Conservation (phyloP, 2,797 vertebrate genomes). For the Siniperca obscura region DNA sequence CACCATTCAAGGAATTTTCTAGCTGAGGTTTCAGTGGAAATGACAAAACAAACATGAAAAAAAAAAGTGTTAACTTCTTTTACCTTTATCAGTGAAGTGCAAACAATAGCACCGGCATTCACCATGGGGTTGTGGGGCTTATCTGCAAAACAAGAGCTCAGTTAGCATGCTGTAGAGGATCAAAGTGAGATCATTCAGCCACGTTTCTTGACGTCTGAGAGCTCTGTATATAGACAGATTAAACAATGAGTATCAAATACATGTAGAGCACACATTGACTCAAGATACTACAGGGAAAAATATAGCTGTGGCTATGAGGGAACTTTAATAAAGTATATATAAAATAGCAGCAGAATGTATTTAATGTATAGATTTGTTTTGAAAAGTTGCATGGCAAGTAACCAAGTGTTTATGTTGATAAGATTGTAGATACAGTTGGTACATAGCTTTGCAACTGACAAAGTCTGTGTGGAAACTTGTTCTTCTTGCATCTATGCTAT, state of each 20-base stretch:
- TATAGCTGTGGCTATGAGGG: neutral
- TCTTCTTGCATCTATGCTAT: neutral
- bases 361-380: neutral
- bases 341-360: neutral
- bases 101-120: slow-evolving; percentile 98
- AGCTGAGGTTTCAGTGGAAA: slow-evolving; percentile 35
- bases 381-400: neutral
- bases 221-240: slow-evolving; percentile 43
- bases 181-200: slow-evolving; percentile 31
- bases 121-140: slow-evolving; percentile 99
- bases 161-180: slow-evolving; percentile 30
- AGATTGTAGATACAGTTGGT: neutral
- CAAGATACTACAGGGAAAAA: slow-evolving; percentile 4
- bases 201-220: neutral
- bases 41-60: slow-evolving; percentile 15
- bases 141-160: slow-evolving; percentile 85
- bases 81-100: slow-evolving; percentile 99
- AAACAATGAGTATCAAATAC: slow-evolving; percentile 31
- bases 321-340: neutral
- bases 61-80: slow-evolving; percentile 56
- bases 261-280: slow-evolving; percentile 27
- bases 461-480: neutral
- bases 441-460: neutral
- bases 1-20: slow-evolving; percentile 6
- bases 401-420: neutral